Conservation (phyloP, 1,140 invertebrate species). For the Lithobius niger region DNA sequence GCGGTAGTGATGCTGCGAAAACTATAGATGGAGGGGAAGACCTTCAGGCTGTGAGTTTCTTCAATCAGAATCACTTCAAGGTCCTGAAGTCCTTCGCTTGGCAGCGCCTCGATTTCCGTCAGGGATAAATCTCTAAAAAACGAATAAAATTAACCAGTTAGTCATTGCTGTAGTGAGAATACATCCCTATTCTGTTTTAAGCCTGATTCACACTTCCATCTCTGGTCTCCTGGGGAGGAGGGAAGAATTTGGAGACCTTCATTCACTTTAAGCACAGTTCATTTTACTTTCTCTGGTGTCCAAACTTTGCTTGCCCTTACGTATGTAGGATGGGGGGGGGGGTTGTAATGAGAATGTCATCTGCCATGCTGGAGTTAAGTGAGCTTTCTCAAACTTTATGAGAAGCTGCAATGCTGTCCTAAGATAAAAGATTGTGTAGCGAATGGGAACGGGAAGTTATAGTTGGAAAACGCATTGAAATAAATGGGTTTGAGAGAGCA, state of each 20-base stretch:
- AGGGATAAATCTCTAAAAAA: slow-evolving; percentile 50
- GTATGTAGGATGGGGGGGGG: too few species aligned
- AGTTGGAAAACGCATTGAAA: too few species aligned
- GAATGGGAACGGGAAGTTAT: too few species aligned
- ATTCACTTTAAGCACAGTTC: background rate
- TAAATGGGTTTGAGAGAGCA: too few species aligned
- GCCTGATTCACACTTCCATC: background rate
- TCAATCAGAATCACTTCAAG: slow-evolving; percentile 54
- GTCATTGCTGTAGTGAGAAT: background rate
- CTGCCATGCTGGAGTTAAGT: too few species aligned
- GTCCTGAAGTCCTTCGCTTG: slow-evolving; percentile 52
- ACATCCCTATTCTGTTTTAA: background rate
- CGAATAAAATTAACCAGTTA: background rate
- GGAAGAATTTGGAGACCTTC: background rate
- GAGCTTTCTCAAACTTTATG: too few species aligned
- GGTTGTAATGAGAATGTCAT: too few species aligned
- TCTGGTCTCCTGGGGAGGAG: background rate
- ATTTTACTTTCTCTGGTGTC: background rate
- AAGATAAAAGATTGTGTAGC: too few species aligned
- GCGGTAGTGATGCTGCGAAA: slow-evolving; percentile 44
- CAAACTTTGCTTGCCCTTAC: too few species aligned
- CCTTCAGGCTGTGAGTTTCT: slow-evolving; percentile 53
- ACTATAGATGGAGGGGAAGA: slow-evolving; percentile 68
- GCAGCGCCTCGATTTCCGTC: slow-evolving; percentile 55
- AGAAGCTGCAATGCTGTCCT: too few species aligned